Evolutionary conservation across 2,888 invertebrate species (phyloP), one percentile per base, ranked within the genome.

Genomic region (Microchrysa polita): DNA sequence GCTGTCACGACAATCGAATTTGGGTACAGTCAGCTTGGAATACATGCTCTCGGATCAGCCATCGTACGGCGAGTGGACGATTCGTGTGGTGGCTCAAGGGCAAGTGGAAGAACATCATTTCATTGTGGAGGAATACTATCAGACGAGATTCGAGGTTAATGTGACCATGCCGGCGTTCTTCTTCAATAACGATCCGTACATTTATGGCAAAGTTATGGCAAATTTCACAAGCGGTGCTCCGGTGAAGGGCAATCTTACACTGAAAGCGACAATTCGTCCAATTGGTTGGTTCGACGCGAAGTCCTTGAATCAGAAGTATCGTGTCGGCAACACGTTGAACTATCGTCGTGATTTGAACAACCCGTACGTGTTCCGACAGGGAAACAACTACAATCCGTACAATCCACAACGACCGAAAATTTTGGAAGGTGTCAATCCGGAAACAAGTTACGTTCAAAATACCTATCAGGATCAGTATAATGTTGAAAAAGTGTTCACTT

Each of bases 151-250:
- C 82, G 97, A 97, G 87, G 92, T 92, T 55, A 97, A 97, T 84
- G 96, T 98, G 0, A 96, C 96, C 0, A 96, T 97, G 92, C 95
- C 97, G 0, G 93, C 96, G 0, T 96, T 96, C 84, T 94, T 97
- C 86, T 93, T 96, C 83, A 93, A 93, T 80, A 92, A 92, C 22
- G 95, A 96, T 79, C 90, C 88, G 10, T 95, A 87, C 80, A 91
- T 98, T 80, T 89, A 91, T 80, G 98, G 97, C 0, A 89, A 91
- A 0, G 89, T 98, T 1, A 93, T 94, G 90, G 97, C 97, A 0
- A 98, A 98, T 89, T 97, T 96, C 82, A 97, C 97, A 0, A 96
- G 95, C 75, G 97, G 97, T 1, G 93, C 92, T 27, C 96, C 97
- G 0, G 96, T 96, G 0, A 87, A 87, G 44, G 97, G 97, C 9